These are phyloP conservation scores for Oscheius sp. DNA, from an alignment of 2,888 invertebrate species.

Conservation along the genomic window DNA sequence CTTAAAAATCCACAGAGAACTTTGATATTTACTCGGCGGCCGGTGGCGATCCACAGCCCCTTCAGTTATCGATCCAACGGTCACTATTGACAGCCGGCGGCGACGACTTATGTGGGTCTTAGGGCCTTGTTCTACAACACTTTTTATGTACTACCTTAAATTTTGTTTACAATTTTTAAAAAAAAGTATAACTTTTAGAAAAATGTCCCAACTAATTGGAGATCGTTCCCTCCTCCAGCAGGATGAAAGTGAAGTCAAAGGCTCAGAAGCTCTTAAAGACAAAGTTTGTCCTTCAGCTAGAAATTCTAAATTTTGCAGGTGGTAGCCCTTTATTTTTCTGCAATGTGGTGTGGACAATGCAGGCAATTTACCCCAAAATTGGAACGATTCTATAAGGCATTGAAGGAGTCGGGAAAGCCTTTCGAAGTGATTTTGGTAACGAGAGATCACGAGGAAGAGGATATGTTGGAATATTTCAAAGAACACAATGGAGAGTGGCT, in stretches of 20 bases:
- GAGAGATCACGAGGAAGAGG: slow-evolving; percentile 61
- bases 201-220: slow-evolving; percentile 56
- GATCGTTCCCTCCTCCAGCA: slow-evolving; percentile 49
- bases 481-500: slow-evolving; percentile 65
- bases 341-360: slow-evolving; percentile 72
- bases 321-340: slow-evolving; percentile 74
- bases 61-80: neutral
- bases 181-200: slow-evolving; percentile 12
- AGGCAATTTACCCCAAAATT: slow-evolving; percentile 64
- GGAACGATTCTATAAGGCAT: slow-evolving; percentile 41
- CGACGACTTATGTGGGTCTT: no score
- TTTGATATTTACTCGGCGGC: neutral
- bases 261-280: slow-evolving; percentile 64
- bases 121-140: neutral
- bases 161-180: neutral
- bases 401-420: slow-evolving; percentile 55
- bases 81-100: slow-evolving; percentile 1
- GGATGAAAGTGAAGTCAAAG: slow-evolving; percentile 49
- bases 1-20: neutral
- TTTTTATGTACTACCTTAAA: neutral
- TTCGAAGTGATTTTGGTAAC: slow-evolving; percentile 63
- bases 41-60: neutral
- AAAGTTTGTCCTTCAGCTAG: slow-evolving; percentile 48
- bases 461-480: slow-evolving; percentile 62
- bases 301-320: slow-evolving; percentile 27